Base-by-base conservation (phyloP, 1,140 invertebrate species). In the Drosophila burlai region DNA sequence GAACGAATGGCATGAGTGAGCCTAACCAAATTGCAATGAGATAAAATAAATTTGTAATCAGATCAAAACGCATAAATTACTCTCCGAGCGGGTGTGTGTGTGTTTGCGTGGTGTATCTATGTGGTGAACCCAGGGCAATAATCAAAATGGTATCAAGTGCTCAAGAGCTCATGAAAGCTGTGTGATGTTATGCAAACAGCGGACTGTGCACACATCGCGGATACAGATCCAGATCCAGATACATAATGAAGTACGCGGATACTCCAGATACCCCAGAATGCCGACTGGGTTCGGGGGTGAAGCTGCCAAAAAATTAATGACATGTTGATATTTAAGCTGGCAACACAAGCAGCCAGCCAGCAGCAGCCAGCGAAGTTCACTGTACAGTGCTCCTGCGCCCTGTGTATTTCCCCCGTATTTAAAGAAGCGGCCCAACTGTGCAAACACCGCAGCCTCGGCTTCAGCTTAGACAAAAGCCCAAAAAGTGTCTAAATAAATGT, bases 251-350 rank as follows among this genome's bases (percentile, higher is more conserved):
- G 40, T 38, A 36, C 38, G 21, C 45, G n/a, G 15, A 31, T 52
- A 49, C 43, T 18, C 60, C 40, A 40, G 16, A 50, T 18, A 52
- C 42, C 38, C 18, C 16, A 40, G 40, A 57, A 9, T 49, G 50
- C n/a, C 36, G 62, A 59, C 40, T 40, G 40, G 16, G 55, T 24
- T 57, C 36, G 54, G 54, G 54, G 54, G 18, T 60, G 71, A 55
- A 71, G 57, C 74, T 78, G 42, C 62, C 60, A 71, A 73, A 73
- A 83, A 64, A 75, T 72, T 81, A 65, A 76, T 79, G 81, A 63
- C 75, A 80, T 84, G 81, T 75, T 84, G 76, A 84, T 89, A 80
- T 90, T 90, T 79, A 58, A 82, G 72, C 63, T 80, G 52, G 69
- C 67, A 74, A 90, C 58, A 89, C 75, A 69, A 79, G 83, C 64